Evolutionary conservation across 2,888 invertebrate species (phyloP).

Genomic region (Synergus laeviventris): DNA sequence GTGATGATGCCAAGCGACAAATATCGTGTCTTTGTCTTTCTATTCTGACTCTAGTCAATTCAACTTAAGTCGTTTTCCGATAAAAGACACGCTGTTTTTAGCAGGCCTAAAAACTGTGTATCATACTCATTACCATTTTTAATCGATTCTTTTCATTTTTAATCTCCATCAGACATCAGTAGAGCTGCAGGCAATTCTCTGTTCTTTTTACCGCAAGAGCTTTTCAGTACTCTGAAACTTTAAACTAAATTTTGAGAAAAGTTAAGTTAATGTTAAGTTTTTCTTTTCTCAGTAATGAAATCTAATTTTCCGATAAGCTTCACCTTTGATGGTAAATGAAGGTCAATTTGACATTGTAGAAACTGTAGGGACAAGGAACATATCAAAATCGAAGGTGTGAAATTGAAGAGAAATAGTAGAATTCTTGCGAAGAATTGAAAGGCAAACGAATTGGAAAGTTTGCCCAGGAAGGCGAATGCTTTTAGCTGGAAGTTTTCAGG

Average conservation of each 20-base stretch:
- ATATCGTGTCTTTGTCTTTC: slow-evolving; percentile 39
- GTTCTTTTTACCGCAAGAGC: too few species aligned
- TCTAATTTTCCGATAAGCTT: not conserved
- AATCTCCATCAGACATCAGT: not conserved
- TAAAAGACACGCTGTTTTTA: slow-evolving; percentile 61
- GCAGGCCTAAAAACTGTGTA: slow-evolving; percentile 68
- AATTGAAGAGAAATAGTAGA: slow-evolving; percentile 23
- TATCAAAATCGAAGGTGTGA: slow-evolving; percentile 18
- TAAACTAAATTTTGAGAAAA: too few species aligned
- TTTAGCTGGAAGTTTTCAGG: slow-evolving; percentile 16
- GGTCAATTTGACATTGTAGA: not conserved
- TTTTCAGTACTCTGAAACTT: too few species aligned
- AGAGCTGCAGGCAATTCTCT: not conserved
- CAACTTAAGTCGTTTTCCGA: slow-evolving; percentile 16
- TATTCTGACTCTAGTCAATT: slow-evolving; percentile 25
- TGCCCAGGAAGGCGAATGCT: slow-evolving; percentile 19
- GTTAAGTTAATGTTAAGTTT: not conserved
- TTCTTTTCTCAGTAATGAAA: not conserved
- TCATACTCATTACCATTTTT: slow-evolving; percentile 12
- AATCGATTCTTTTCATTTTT: not conserved
- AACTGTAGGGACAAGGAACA: not conserved
- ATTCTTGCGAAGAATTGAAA: not conserved
- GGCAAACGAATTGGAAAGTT: slow-evolving; percentile 19
- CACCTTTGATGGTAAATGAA: not conserved
- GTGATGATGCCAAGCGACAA: slow-evolving; percentile 26